Base-by-base conservation (phyloP, 1,140 invertebrate species). In the Drosophila bocqueti region DNA sequence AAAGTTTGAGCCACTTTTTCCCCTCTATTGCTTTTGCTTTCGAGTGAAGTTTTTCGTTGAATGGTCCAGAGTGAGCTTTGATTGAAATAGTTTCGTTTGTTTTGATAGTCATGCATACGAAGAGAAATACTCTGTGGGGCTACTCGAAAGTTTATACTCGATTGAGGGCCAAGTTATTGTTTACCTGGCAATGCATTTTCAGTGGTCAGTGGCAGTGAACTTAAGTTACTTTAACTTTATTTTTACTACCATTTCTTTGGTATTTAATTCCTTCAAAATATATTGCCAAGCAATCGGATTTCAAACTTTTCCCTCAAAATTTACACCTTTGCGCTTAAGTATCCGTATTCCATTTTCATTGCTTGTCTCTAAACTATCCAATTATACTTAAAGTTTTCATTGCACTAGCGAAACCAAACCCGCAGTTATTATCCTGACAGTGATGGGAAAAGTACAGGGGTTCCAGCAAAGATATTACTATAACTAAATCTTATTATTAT, bases 51-150 rank as follows among this genome's bases (percentile, higher is more conserved):
- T 81, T 67, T 46, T 43, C 59, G 42, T 71, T 60, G 47, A 26
- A 31, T 68, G 66, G 59, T 34, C 43, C 49, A 57, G 59, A 76
- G 79, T 72, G 47, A 54, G 73, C 79, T 78, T 55, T 73, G 65
- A 61, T 71, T 72, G 79, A 66, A 82, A 61, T 82, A 82, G 72
- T 81, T 81, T 46, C 52, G 63, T 50, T 68, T 67, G 69, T 78
- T 81, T 64, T 78, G 50, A 66, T 57, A 82, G 72, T 68, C 66
- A 68, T 68, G 63, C 66, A 68, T 68, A 67, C 45, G 36, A 11
- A 42, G 47, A 18, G 26, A 67, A 49, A 68, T 68, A 67, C 49
- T 68, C 49, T 68, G 47, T 34, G 21, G 38, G 66, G 46, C 45
- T 42, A 3, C 45, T 50, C 16, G 26, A 68, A 52, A 68, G 16